Evolutionary conservation across 2,797 vertebrate species (phyloP), one percentile per base, ranked within the genome.

Genomic region (Paratrypauchen microcephalus): DNA sequence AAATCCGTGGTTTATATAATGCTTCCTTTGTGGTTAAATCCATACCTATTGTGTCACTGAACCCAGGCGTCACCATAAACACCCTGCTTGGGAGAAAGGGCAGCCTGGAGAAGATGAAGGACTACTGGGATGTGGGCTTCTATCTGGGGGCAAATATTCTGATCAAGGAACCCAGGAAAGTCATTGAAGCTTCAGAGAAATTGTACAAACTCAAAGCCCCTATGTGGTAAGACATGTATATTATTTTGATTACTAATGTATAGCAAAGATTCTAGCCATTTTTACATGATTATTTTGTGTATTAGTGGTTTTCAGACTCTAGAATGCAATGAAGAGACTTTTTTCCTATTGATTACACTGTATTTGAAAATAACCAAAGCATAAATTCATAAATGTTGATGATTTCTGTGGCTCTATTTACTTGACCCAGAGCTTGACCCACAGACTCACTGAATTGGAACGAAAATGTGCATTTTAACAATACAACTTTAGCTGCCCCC

Each of bases 71-170:
- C 84, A 96, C 94, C 65, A 76, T 98, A 68, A 97, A 92, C 88
- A 94, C 90, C 32, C 86, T 97, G 77, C 91, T 97, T 2, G 95
- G 95, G 8, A 89, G 95, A 58, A 97, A 96, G 82, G 96, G 96
- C 62, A 94, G 91, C 63, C 80, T 93, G 80, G 96, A 94, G 89
- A 97, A 96, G 90, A 96, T 97, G 95, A 90, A 89, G 56, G 92
- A 95, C 70, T 98, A 98, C 88, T 97, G 96, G 96, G 96, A 98
- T 4, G 96, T 97, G 0, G 96, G 96, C 2, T 96, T 97, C 84
- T 97, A 94, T 82, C 90, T 98, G 1, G 96, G 96, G 2, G 93
- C 94, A 0, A 95, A 95, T 73, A 95, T 97, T 78, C 89, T 98
- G 0, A 88, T 91, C 32, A 95, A 94, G 0, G 95, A 96, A 68